Evolutionary conservation across 2,113 vertebrate species (phyloP).

Genomic region (Nycticorax nycticorax): DNA sequence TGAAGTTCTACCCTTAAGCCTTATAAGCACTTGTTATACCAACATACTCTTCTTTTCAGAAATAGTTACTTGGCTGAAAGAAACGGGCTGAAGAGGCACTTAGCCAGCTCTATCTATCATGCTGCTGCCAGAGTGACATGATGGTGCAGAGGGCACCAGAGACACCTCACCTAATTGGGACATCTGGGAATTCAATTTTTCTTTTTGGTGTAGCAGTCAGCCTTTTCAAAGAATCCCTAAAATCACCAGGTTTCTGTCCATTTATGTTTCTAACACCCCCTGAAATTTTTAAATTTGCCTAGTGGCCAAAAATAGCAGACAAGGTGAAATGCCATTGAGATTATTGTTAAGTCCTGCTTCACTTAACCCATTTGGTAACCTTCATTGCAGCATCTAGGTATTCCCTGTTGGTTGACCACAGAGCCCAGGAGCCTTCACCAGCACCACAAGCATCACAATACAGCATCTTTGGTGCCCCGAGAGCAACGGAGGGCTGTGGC

Average conservation of each 20-base stretch:
- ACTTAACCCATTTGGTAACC: background rate
- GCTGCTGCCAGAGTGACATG: background rate
- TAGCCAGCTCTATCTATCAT: background rate
- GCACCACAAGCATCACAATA: background rate
- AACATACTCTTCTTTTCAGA: background rate
- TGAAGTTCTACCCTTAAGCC: background rate
- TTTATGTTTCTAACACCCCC: background rate
- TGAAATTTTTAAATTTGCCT: background rate
- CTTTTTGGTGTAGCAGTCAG: background rate
- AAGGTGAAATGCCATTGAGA: background rate
- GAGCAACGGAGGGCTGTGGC: background rate
- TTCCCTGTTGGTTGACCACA: background rate
- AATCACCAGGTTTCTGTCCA: background rate
- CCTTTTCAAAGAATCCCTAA: background rate
- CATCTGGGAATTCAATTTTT: background rate
- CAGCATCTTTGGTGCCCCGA: fast-evolving
- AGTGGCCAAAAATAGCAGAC: background rate
- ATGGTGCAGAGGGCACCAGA: background rate
- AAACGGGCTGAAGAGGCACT: background rate
- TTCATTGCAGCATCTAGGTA: background rate
- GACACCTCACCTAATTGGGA: background rate
- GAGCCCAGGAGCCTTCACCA: background rate
- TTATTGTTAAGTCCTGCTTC: background rate
- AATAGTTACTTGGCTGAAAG: background rate
- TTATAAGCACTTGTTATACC: background rate